Conservation (phyloP, 2,797 vertebrate species). For the Rousettus madagascariensis region DNA sequence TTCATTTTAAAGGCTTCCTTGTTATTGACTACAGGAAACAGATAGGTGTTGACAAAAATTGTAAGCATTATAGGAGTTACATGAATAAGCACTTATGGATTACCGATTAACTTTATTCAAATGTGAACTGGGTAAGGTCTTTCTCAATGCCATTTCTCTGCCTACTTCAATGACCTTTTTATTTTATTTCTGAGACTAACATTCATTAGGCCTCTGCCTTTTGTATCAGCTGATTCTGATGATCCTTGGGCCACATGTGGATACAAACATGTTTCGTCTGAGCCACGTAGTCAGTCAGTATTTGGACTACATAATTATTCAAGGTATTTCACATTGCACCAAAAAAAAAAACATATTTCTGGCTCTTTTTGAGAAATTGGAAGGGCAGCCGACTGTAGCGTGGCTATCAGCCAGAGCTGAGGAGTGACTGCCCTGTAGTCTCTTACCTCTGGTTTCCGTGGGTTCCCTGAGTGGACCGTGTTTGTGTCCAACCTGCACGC, state of each 20-base stretch:
- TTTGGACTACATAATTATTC: not conserved
- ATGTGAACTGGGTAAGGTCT: not conserved
- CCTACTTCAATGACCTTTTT: not conserved
- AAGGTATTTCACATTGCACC: not conserved
- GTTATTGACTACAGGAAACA: not conserved
- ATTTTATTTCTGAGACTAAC: not conserved
- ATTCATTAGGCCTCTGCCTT: not conserved
- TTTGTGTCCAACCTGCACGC: not conserved
- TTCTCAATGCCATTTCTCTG: not conserved
- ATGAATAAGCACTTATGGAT: not conserved
- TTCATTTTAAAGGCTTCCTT: conserved; percentile 8
- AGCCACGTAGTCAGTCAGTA: not conserved
- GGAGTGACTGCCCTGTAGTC: not conserved
- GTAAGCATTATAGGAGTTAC: not conserved
- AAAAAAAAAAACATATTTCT: not conserved
- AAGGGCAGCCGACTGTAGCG: not conserved
- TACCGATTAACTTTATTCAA: not conserved
- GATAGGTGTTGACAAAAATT: not conserved
- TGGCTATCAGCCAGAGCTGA: not conserved
- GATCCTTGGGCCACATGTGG: not conserved
- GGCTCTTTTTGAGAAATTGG: not conserved
- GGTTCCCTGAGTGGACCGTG: not conserved
- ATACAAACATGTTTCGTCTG: not conserved
- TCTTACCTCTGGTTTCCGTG: not conserved
- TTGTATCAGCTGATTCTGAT: conserved; percentile 14